phyloP scores from a whole-genome alignment of 2,888 invertebrate genomes.

The Sesamia inferens region DNA sequence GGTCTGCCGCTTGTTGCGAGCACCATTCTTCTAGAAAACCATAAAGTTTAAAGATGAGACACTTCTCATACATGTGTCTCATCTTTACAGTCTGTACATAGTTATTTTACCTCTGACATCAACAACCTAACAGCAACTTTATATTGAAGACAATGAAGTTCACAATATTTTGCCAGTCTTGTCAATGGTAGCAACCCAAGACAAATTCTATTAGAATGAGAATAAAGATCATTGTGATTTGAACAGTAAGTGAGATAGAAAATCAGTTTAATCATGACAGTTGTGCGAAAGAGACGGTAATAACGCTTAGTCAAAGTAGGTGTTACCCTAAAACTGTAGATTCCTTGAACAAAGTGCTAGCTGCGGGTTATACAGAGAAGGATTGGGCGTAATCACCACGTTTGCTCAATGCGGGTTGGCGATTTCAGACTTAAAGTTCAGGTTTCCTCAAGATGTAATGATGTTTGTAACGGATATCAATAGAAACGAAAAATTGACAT shows the following conservation, averaged over 20 bases:
- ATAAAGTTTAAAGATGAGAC: no score
- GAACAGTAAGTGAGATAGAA: background rate
- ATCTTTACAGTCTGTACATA: background rate
- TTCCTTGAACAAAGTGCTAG: background rate
- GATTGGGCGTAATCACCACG: no score
- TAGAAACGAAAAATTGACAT: background rate
- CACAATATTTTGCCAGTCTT: background rate
- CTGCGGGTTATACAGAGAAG: no score
- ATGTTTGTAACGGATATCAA: background rate
- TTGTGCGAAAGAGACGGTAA: background rate
- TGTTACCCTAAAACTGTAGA: background rate
- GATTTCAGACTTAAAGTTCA: no score
- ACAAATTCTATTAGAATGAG: background rate
- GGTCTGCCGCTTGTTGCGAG: no score
- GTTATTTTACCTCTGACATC: background rate
- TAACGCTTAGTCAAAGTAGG: background rate
- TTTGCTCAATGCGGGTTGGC: no score
- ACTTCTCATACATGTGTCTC: background rate
- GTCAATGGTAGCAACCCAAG: background rate
- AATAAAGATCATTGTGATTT: background rate
- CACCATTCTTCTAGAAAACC: no score
- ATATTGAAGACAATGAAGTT: background rate
- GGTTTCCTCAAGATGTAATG: no score
- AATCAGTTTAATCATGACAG: background rate
- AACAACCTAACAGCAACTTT: background rate